Conservation (phyloP, 2,113 vertebrate species). For the Copsychus sechellarum region DNA sequence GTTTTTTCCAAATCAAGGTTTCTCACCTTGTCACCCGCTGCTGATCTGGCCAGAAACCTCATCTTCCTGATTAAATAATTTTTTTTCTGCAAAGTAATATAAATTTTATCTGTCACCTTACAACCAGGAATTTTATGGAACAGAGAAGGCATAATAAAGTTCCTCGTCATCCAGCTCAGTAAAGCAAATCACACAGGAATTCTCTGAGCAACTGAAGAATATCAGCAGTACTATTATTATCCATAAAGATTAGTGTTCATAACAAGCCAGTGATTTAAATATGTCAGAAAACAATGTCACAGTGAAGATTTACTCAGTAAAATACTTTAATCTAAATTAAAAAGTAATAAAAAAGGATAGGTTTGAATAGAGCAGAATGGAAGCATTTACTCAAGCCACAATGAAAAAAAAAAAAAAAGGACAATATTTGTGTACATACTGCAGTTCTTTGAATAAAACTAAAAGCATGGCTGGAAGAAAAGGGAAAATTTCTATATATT, state of each 20-base stretch:
- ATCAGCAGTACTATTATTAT: background rate
- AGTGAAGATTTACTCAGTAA: background rate
- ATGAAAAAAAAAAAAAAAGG: background rate
- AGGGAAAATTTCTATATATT: background rate
- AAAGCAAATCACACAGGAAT: conserved; percentile 25
- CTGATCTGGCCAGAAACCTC: background rate
- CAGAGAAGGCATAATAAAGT: background rate
- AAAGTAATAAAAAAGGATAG: background rate
- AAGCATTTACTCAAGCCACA: background rate
- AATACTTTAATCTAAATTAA: background rate
- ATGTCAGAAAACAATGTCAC: background rate
- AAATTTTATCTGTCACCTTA: background rate
- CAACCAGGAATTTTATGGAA: background rate
- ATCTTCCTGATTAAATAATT: background rate
- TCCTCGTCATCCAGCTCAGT: conserved; percentile 47
- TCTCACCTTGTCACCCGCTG: background rate
- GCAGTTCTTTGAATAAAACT: background rate
- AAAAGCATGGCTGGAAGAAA: background rate
- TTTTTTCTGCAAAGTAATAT: background rate
- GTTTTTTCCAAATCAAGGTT: background rate
- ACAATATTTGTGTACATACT: background rate
- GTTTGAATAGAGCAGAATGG: background rate
- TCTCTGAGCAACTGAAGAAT: background rate
- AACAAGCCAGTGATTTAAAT: conserved; percentile 45
- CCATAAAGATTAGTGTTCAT: background rate